These are phyloP conservation scores for Prunella himalayana DNA, from an alignment of 2,113 vertebrate species.

Conservation along the genomic window DNA sequence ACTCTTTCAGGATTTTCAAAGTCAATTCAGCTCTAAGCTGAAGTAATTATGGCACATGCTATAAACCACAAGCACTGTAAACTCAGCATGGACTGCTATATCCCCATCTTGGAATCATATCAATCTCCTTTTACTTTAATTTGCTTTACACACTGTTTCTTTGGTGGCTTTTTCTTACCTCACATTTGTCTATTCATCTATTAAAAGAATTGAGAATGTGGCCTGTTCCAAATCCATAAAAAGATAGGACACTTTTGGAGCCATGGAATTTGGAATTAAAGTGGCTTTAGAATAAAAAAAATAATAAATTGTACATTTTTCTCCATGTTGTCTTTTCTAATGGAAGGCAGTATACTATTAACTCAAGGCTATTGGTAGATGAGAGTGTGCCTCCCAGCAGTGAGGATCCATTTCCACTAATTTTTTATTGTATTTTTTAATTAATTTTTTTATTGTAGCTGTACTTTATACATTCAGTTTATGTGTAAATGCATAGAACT, in stretches of 20 bases:
- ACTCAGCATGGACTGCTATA: conserved; percentile 20
- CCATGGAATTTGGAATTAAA: background rate
- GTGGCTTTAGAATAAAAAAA: background rate
- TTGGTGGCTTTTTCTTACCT: conserved; percentile 10
- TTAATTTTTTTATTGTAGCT: background rate
- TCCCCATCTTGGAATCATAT: conserved; percentile 35
- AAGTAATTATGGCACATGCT: conserved; percentile 33
- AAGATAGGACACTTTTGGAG: background rate
- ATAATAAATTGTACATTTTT: background rate
- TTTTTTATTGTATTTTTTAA: background rate
- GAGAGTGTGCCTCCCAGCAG: background rate
- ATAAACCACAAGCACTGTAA: conserved; percentile 44
- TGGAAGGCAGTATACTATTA: background rate
- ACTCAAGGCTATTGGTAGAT: background rate
- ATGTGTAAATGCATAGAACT: background rate
- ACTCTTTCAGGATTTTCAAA: conserved; percentile 45
- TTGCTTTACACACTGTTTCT: conserved; percentile 7
- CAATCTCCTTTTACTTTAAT: conserved; percentile 37
- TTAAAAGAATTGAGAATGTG: background rate
- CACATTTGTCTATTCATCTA: background rate
- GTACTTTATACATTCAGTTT: background rate
- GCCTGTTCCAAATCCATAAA: background rate
- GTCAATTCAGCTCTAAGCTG: conserved; percentile 39
- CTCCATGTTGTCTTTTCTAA: background rate
- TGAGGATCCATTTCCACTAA: background rate